Evolutionary conservation across 2,888 invertebrate genomes (phyloP), one percentile per base, ranked within the genome.

Genomic region (Cantharis lateralis): DNA sequence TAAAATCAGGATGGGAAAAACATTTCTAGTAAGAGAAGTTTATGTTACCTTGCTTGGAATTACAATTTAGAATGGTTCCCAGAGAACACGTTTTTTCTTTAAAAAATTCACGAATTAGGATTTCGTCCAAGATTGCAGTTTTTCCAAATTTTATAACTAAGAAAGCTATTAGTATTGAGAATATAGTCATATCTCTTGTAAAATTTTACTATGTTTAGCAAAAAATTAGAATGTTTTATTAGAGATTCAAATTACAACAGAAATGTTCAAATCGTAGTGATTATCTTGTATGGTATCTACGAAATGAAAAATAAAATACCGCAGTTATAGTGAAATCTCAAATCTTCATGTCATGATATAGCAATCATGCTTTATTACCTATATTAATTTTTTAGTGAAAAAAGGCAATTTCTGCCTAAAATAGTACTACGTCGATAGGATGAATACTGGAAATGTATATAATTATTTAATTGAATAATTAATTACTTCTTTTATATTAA

Each of bases 61-160:
- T n/a, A 18, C 75, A 75, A 10, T 48, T 75, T 24, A 75, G 70
- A 68, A 74, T 70, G 3, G 32, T 63, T 18, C 74, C 74, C 32
- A 74, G 3, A 3, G 4, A 18, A 18, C 74, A 74, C 20, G 16
- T 32, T 48, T 74, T 74, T n/a, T 15, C 62, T 32, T 16, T 28
- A 63, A 74, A 63, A 26, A 70, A 74, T n/a, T 28, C 62, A 26
- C n/a, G 18, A n/a, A 68, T 68, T 10, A 68, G 15, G 15, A 28
- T 26, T 10, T 68, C 26, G n/a, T 68, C 28, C 10, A 68, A 13
- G 4, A 32, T 32, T 32, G 32, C 32, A 32, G 11, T 4, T 32
- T 13, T 32, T 13, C 32, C 32, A 13, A 13, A 32, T 32, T 32
- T 32, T 32, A 32, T 13, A 0, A 32, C 13, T 32, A 32, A 32